Evolutionary conservation across 2,113 vertebrate genomes (phyloP), one percentile per base, ranked within the genome.

Genomic region (Nyctereutes procyonoides): DNA sequence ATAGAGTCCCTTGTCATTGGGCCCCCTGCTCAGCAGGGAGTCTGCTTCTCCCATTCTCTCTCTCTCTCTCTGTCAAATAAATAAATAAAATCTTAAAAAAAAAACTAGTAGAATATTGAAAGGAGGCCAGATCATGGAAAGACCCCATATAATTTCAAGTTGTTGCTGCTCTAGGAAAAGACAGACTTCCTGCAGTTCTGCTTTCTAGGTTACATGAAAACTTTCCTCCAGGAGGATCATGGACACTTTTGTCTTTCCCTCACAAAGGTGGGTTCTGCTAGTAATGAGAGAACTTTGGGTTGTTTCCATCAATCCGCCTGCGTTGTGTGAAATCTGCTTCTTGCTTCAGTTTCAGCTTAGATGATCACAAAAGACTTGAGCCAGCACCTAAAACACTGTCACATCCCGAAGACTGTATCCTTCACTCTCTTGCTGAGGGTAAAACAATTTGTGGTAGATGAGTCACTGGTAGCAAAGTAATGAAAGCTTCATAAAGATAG

Each of bases 121-220:
- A 53, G 5, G 16, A 87, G 10, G 17, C 24, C 3, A 30, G 2
- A 9, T 17, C 30, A 2, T 26, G 35, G 17, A 15, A 14, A 55
- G 13, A 9, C 1, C 2, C 2, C 0, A 16, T 12, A 0, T 24
- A 35, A 30, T 8, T 92, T 8, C 53, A 58, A 35, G 4, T 12
- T 1, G 3, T 1, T 43, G 12, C 24, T 62, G 10, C 6, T 30
- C 12, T 6, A 87, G 55, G 16, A 43, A 76, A 32, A 20, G 15
- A 1, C 8, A 71, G 5, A 2, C 9, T 38, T 48, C 32, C 35
- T 51, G 24, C 43, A 2, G 8, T 12, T 38, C 60, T 53, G 2
- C 10, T 58, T 73, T 24, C 55, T 26, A 8, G 10, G 43, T 7
- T 12, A 8, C 2, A 26, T 85, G 14, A 1, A 22, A 20, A 35